These are phyloP conservation scores for Archocentrus centrarchus DNA, from an alignment of 2,113 vertebrate genomes.

Conservation along the genomic window DNA sequence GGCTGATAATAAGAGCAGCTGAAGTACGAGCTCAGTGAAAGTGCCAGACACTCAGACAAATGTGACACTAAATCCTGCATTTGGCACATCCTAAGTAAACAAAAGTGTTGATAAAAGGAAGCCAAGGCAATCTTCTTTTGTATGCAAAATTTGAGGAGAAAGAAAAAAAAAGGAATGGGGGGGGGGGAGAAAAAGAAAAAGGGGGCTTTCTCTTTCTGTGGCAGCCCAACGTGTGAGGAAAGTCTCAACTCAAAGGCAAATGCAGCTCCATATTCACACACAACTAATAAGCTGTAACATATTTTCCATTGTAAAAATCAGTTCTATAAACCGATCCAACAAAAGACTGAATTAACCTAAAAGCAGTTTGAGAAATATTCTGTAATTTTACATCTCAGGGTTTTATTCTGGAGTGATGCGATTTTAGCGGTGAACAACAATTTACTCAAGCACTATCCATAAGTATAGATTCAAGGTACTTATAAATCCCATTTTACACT, in stretches of 20 bases:
- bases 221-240: not conserved
- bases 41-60: slow-evolving; percentile 69
- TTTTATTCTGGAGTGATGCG: not conserved
- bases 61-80: slow-evolving; percentile 74
- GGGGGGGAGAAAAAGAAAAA: not conserved
- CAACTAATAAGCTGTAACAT: not conserved
- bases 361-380: not conserved
- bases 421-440: not conserved
- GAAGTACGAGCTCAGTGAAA: slow-evolving; percentile 58
- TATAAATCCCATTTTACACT: not conserved
- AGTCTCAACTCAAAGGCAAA: not conserved
- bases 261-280: not conserved
- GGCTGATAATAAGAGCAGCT: slow-evolving; percentile 66
- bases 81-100: slow-evolving; percentile 68
- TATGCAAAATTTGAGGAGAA: slow-evolving; percentile 21
- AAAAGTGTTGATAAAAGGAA: slow-evolving; percentile 71
- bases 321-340: not conserved
- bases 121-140: slow-evolving; percentile 56
- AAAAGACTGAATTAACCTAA: slow-evolving; percentile 5
- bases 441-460: slow-evolving; percentile 10
- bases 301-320: not conserved
- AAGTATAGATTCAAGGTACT: not conserved
- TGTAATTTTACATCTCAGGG: not conserved
- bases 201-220: not conserved
- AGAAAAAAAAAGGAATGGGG: not conserved